Evolutionary conservation across 2,797 vertebrate genomes (phyloP).

Genomic region (Ibycter americanus): DNA sequence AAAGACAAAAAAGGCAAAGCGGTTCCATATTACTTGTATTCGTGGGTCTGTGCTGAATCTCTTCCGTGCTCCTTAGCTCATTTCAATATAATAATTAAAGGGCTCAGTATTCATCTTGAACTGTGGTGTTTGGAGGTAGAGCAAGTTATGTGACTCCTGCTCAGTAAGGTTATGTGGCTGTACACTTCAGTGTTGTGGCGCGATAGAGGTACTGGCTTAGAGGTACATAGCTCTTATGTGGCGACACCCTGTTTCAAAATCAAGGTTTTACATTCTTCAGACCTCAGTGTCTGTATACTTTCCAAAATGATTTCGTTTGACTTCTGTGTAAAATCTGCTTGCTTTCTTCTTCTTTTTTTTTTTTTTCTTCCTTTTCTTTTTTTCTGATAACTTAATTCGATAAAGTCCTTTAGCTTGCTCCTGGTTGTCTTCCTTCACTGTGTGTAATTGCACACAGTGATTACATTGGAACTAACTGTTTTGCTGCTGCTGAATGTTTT

Average conservation of each 20-base stretch:
- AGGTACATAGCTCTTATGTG: background rate
- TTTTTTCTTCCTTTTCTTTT: background rate
- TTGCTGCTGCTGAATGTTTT: background rate
- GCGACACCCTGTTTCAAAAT: background rate
- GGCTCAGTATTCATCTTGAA: background rate
- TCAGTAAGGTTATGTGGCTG: accelerated
- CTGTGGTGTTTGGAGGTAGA: background rate
- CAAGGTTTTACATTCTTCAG: background rate
- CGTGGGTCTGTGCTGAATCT: background rate
- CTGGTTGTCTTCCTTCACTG: background rate
- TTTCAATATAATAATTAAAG: background rate
- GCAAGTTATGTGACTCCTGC: background rate
- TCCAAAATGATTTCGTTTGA: background rate
- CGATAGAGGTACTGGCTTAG: background rate
- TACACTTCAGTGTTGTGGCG: background rate
- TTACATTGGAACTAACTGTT: background rate
- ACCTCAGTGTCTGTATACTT: background rate
- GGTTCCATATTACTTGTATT: background rate
- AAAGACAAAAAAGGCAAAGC: background rate
- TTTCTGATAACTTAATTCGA: background rate
- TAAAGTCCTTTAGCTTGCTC: background rate
- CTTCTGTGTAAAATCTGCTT: background rate
- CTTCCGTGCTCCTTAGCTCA: accelerated
- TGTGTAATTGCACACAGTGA: background rate
- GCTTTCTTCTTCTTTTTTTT: background rate